Percentiles rank a stretch among this genome's conserved stretches.
These are phyloP conservation scores for Hirtodrosophila trivittata DNA, from an alignment of 2,888 invertebrate genomes.

Conservation along the genomic window DNA sequence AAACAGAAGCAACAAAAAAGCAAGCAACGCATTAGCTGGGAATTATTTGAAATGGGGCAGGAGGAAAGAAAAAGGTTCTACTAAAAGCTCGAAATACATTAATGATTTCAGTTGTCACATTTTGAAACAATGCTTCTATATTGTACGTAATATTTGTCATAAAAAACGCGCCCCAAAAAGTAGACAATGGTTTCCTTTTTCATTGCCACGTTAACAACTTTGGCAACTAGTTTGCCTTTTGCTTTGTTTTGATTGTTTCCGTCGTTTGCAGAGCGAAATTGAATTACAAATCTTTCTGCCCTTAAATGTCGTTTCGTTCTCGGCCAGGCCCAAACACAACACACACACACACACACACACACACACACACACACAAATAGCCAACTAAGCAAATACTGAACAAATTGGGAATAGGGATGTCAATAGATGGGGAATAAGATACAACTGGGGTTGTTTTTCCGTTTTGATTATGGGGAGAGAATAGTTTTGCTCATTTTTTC, in stretches of 20 bases:
- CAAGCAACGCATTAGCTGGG: constrained; percentile 36
- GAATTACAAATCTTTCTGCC: constrained; percentile 58
- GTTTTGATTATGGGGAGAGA: too few species aligned
- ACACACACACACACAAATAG: constrained; percentile 44
- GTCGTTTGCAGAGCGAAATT: constrained; percentile 52
- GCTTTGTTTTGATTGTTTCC: constrained; percentile 20
- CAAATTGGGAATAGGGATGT: constrained; percentile 9
- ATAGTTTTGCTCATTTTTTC: too few species aligned
- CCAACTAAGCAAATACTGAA: constrained; percentile 18
- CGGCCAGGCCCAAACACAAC: constrained; percentile 34
- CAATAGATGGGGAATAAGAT: too few species aligned
- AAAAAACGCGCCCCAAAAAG: constrained; percentile 41
- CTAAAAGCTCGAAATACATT: constrained; percentile 30
- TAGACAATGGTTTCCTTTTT: constrained; percentile 28
- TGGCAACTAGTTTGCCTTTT: constrained; percentile 25
- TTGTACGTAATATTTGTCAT: neutral
- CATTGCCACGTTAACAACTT: constrained; percentile 41
- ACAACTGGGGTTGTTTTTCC: too few species aligned
- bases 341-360: constrained; percentile 6
- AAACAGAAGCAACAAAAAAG: constrained; percentile 6
- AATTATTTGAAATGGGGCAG: too few species aligned
- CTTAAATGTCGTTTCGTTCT: constrained; percentile 44
- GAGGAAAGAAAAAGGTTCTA: constrained; percentile 4
- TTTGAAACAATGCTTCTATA: too few species aligned
- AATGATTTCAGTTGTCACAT: constrained; percentile 4